Evolutionary conservation across 2,888 invertebrate genomes (phyloP).

Genomic region (Coremacera marginata): DNA sequence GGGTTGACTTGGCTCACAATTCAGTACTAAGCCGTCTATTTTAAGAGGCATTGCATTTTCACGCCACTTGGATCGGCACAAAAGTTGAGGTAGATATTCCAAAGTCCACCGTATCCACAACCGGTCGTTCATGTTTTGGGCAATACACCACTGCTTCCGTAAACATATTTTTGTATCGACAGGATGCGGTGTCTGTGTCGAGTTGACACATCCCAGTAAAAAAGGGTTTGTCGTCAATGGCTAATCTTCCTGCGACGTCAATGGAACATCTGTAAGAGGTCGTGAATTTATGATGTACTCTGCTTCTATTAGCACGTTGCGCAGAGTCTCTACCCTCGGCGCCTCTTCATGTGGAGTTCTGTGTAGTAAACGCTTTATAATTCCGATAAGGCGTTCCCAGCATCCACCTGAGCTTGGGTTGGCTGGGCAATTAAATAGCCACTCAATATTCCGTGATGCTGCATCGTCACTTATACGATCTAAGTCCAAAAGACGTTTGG

Average conservation of each 20-base stretch:
- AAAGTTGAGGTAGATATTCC: no score
- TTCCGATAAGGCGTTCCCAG: conserved; percentile 44
- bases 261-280: not conserved
- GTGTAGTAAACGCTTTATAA: conserved; percentile 15
- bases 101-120: no score
- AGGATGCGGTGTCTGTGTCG: no score
- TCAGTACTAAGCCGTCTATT: no score
- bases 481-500: conserved; percentile 9
- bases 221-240: not conserved
- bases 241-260: not conserved
- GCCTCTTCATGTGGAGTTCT: conserved; percentile 16
- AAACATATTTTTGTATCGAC: no score
- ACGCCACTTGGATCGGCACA: no score
- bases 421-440: conserved; percentile 40
- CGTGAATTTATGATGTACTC: not conserved
- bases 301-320: conserved; percentile 17
- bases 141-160: no score
- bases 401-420: conserved; percentile 42
- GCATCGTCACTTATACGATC: conserved; percentile 24
- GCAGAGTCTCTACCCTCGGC: conserved; percentile 30
- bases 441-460: conserved; percentile 25
- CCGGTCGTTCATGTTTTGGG: no score
- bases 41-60: no score
- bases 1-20: no score
- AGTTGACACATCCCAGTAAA: no score